Base-by-base conservation (phyloP, 1,140 invertebrate genomes). In the Thaumetopoea pityocampa region DNA sequence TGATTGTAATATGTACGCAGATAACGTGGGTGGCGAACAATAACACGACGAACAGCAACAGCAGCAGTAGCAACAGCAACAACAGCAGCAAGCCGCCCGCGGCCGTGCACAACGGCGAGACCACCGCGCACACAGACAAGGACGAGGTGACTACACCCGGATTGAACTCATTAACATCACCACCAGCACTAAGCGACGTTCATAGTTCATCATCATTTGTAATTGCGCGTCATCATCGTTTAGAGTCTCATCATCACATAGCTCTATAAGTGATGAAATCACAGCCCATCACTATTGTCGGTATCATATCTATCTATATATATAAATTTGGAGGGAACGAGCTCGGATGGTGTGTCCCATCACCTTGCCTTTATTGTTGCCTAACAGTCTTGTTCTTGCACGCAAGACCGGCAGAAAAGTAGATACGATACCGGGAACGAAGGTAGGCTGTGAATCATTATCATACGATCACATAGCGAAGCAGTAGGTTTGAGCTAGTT, bases 21-120 rank as follows among this genome's bases (percentile, higher is more conserved):
- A 73, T 80, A 47, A 80, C 76, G 10, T 80, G 76, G 76, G 71
- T 74, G 26, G 44, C 62, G 11, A 68, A 63, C 34, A 59, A 44
- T 22, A 71, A 69, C 41, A 34, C 63, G 26, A 48, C 67, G 20
- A 10, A 44, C 1, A 34, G 23, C 7, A 17, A 9, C 27, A 14
- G 14, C 27, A 5, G 14, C 12, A 14, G 14, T 9, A 11, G 14
- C 14, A 14, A 11, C 26, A 16, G 6, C n/a, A 4, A 18, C 18
- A 19, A 33, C 37, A 1, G 11, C 44, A 8, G 34, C 22, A 18
- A 10, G 4, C 34, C 19, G 1, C 3, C 28, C 19, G 29, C 35
- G 22, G 16, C 11, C 9, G 15, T 22, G 10, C 28, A 18, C 3
- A 37, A 33, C 5, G 30, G 30, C 0, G 14, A 43, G 4, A 17